phyloP scores from a whole-genome alignment of 2,888 invertebrate species.

The Cylindroiulus punctatus region DNA sequence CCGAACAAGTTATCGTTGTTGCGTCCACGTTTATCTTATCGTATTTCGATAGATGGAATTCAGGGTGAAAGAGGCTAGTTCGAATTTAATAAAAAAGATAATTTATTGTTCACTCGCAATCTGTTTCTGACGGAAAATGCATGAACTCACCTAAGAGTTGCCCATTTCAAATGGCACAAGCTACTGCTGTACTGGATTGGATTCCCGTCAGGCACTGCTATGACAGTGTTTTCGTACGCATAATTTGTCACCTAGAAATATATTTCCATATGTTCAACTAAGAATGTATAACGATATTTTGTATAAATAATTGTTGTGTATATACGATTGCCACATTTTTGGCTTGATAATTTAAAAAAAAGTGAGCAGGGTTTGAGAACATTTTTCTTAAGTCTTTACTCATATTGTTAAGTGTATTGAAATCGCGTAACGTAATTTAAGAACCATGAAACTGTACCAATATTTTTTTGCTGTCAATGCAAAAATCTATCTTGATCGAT shows the following conservation, averaged over 20 bases:
- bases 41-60: not conserved
- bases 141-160: not conserved
- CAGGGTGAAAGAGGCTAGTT: not conserved
- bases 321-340: no score
- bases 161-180: not conserved
- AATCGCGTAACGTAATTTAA: not conserved
- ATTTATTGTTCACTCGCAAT: not conserved
- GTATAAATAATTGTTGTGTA: no score
- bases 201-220: not conserved
- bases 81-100: not conserved
- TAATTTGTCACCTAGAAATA: not conserved
- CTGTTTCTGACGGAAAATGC: no score
- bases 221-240: not conserved
- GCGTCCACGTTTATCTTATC: not conserved
- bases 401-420: no score
- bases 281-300: no score
- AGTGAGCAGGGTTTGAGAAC: no score
- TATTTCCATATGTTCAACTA: not conserved
- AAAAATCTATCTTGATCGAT: slow-evolving; percentile 20
- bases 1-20: not conserved
- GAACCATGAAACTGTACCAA: not conserved
- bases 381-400: no score
- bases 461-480: slow-evolving; percentile 5
- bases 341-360: no score
- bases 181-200: not conserved